A percentile compares a stretch with the other conserved stretches of the same genome.
Conservation (phyloP, 2,888 invertebrate species). For the Agriopis aurantiaria region DNA sequence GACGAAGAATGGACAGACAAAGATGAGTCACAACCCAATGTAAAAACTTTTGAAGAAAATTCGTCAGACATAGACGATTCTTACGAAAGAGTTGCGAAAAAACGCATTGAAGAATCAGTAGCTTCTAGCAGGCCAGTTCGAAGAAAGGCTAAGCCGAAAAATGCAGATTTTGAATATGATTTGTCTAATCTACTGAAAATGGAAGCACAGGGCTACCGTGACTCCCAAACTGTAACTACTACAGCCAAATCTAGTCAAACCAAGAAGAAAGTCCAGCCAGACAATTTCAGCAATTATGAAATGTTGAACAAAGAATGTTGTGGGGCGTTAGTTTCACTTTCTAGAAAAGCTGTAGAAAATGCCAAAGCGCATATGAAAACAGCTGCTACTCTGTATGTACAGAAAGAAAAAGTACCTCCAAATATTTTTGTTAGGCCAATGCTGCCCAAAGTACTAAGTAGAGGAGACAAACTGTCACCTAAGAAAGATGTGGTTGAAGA, state of each 20-base stretch:
- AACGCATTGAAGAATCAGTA: constrained; percentile 55
- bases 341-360: constrained; percentile 70
- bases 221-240: constrained; percentile 61
- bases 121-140: constrained; percentile 87
- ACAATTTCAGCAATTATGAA: constrained; percentile 61
- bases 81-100: constrained; percentile 68
- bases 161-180: constrained; percentile 91
- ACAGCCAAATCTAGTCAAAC: constrained; percentile 59
- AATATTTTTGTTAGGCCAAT: constrained; percentile 75
- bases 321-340: constrained; percentile 71
- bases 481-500: constrained; percentile 67
- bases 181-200: constrained; percentile 86
- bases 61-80: constrained; percentile 80
- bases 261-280: constrained; percentile 68
- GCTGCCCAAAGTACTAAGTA: constrained; percentile 66
- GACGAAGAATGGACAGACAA: constrained; percentile 61
- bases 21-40: constrained; percentile 59
- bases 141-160: constrained; percentile 88
- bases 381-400: constrained; percentile 53
- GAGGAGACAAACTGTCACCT: constrained; percentile 72
- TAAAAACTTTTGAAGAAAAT: constrained; percentile 77
- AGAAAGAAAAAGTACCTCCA: constrained; percentile 59
- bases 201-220: constrained; percentile 82
- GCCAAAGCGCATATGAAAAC: constrained; percentile 72
- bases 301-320: constrained; percentile 70